Evolutionary conservation across 2,797 vertebrate genomes (phyloP), one percentile per base, ranked within the genome.

Genomic region (Anas bahamensis): DNA sequence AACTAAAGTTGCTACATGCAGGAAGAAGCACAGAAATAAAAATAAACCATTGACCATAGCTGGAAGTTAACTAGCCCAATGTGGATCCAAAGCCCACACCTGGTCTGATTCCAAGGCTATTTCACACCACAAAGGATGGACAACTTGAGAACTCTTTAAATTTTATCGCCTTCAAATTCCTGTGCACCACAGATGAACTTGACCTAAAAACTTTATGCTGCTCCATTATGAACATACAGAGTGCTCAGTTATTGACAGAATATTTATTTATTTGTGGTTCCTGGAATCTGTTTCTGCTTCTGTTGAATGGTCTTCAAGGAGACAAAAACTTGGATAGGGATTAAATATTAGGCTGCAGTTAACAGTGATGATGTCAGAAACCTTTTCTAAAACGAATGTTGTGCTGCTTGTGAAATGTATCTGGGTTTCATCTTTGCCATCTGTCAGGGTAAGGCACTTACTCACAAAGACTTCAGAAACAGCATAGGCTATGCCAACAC

Each of bases 181-280:
- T 33, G 9, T 44, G 61, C 46, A 48, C 73, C 5, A 4, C 66
- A 86, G 66, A 57, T 60, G 74, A 93, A 87, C 18, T 31, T 31
- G 37, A 80, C 39, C 41, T 33, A 64, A 35, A 6, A 70, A 56
- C 41, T 66, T 57, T 39, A 19, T 66, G 29, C 52, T n/a, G 42
- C 88, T 84, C 35, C 26, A 33, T 71, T 37, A 41, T 60, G 33
- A 93, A 89, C 93, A 84, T n/a, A 4, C 37, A n/a, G 24, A 53
- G n/a, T 65, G 39, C 37, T 66, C 88, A 92, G 57, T 91, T 90
- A 82, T 78, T 83, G 70, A 65, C 37, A 37, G 69, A 85, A 86
- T 5, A 29, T 73, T 91, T 81, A n/a, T 74, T 76, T 88, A 64
- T 89, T 88, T 81, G 28, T 24, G 35, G 26, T 65, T 77, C 31